Evolutionary conservation across 2,113 vertebrate genomes (phyloP).

Genomic region (Copsychus sechellarum): DNA sequence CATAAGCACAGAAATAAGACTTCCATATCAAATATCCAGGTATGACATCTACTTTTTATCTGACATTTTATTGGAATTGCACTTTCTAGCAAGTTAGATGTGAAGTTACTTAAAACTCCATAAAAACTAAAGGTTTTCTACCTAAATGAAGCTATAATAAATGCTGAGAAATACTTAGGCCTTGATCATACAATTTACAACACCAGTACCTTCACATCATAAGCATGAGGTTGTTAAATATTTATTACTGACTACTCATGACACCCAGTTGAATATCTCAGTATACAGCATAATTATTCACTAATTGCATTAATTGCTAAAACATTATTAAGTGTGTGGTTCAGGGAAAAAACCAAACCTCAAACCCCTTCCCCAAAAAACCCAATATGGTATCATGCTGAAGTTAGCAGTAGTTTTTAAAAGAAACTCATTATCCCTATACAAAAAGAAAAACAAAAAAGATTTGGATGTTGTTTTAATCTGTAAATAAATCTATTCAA

Average conservation of each 20-base stretch:
- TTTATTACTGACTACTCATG: background rate
- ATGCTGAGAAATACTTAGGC: background rate
- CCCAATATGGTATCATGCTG: background rate
- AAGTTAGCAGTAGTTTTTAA: background rate
- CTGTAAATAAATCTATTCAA: background rate
- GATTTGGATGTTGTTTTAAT: background rate
- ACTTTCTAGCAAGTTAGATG: background rate
- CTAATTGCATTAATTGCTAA: background rate
- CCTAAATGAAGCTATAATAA: background rate
- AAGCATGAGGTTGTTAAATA: background rate
- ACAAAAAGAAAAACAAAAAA: background rate
- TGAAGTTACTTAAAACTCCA: background rate
- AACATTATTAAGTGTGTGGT: background rate
- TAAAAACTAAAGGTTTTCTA: background rate
- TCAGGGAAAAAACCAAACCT: background rate
- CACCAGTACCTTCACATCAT: background rate
- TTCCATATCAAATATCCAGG: background rate
- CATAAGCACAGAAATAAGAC: background rate
- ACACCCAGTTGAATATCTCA: background rate
- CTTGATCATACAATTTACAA: background rate
- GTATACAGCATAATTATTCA: background rate
- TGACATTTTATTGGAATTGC: background rate
- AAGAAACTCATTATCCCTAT: background rate
- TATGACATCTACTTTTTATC: background rate
- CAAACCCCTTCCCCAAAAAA: background rate